Conservation (phyloP, 2,888 invertebrate species). For the Craniophora ligustri region DNA sequence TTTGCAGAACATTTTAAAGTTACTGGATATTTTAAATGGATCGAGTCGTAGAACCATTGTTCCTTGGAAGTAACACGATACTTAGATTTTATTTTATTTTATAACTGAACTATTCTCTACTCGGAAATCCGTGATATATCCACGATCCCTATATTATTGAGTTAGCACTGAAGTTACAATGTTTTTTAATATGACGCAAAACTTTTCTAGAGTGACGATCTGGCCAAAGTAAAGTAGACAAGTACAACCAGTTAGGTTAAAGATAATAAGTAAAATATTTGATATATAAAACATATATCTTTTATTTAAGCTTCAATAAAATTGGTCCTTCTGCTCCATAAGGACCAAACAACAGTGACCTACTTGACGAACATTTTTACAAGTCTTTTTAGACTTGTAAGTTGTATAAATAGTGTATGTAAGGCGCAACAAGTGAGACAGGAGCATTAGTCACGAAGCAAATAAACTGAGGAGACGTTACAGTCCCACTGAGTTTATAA, state of each 20-base stretch:
- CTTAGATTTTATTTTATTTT: no score
- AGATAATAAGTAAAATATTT: no score
- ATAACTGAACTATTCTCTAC: no score
- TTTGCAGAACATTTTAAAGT: constrained; percentile 30
- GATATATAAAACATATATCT: no score
- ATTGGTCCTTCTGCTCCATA: neutral
- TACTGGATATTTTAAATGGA: constrained; percentile 16
- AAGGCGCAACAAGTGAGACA: constrained; percentile 54
- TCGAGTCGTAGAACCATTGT: constrained; percentile 12
- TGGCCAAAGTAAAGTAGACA: no score
- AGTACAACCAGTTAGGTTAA: neutral
- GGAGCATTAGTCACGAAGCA: constrained; percentile 50
- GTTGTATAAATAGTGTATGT: constrained; percentile 35
- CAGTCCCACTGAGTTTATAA: constrained; percentile 54
- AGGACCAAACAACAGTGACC: neutral
- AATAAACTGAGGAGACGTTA: constrained; percentile 53
- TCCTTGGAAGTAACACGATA: neutral
- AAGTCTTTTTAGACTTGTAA: constrained; percentile 11
- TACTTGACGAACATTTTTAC: neutral
- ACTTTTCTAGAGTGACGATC: no score
- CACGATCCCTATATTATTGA: no score
- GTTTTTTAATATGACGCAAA: no score
- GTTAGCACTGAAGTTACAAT: no score
- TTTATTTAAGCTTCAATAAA: neutral
- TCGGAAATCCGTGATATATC: no score